phyloP scores from a whole-genome alignment of 2,113 vertebrate species.

The Oncorhynchus clarkii region DNA sequence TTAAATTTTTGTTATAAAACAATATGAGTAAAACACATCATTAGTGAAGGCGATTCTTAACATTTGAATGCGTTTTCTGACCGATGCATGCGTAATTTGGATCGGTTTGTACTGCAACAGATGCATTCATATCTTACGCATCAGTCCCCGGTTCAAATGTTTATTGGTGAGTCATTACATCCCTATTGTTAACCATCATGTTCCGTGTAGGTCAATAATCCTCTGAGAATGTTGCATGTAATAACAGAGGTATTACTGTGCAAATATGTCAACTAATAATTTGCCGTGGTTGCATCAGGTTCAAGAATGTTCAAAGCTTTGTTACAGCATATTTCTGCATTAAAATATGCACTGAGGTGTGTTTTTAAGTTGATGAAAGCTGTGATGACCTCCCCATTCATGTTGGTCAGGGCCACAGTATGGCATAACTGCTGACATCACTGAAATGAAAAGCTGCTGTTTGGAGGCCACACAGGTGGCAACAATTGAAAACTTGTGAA shows the following conservation, averaged over 20 bases:
- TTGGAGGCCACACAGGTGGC: neutral
- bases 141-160: too few relatives aligned
- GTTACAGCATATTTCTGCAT: too few relatives aligned
- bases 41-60: too few relatives aligned
- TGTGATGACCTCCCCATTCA: neutral
- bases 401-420: neutral
- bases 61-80: too few relatives aligned
- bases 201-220: neutral
- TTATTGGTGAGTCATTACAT: too few relatives aligned
- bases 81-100: too few relatives aligned
- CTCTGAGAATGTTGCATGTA: neutral
- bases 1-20: too few relatives aligned
- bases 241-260: neutral
- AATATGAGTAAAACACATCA: too few relatives aligned
- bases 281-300: neutral
- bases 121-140: too few relatives aligned
- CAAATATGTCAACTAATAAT: neutral
- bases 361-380: neutral
- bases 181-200: neutral
- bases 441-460: neutral
- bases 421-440: neutral
- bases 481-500: neutral
- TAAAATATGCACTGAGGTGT: too few relatives aligned
- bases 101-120: too few relatives aligned
- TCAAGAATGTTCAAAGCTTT: too few relatives aligned